Conservation (phyloP, 2,888 invertebrate genomes). For the Ditula angustiorana region DNA sequence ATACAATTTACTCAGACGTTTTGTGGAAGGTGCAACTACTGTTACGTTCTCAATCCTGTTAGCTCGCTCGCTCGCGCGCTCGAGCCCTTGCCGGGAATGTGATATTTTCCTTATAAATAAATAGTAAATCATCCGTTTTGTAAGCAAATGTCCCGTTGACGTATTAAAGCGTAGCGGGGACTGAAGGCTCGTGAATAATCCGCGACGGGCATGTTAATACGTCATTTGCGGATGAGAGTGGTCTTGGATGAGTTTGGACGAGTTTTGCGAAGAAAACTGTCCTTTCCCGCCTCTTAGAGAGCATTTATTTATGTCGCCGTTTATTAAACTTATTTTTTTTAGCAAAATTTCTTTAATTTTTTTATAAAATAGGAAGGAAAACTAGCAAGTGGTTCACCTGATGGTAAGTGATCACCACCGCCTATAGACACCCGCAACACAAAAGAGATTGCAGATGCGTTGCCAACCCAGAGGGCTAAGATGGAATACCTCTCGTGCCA, state of each 20-base stretch:
- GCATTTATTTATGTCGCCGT: no score
- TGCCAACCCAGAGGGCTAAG: no score
- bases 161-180: conserved; percentile 12
- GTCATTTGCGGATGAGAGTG: conserved; percentile 19
- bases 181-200: conserved; percentile 27
- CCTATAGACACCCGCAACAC: no score
- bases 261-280: no score
- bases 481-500: no score
- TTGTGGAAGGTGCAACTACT: neutral
- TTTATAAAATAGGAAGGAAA: no score
- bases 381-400: no score
- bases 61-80: neutral
- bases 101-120: conserved; percentile 32
- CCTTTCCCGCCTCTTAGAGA: neutral
- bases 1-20: no score
- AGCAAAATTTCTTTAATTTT: no score
- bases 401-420: no score
- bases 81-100: neutral
- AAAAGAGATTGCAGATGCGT: no score
- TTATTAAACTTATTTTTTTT: no score
- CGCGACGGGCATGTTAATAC: conserved; percentile 13
- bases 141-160: conserved; percentile 22
- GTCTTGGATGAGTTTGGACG: neutral
- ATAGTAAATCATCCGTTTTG: conserved; percentile 30
- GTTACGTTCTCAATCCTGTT: neutral